phyloP scores from a whole-genome alignment of 1,140 invertebrate species.

The Copidosoma floridanum region DNA sequence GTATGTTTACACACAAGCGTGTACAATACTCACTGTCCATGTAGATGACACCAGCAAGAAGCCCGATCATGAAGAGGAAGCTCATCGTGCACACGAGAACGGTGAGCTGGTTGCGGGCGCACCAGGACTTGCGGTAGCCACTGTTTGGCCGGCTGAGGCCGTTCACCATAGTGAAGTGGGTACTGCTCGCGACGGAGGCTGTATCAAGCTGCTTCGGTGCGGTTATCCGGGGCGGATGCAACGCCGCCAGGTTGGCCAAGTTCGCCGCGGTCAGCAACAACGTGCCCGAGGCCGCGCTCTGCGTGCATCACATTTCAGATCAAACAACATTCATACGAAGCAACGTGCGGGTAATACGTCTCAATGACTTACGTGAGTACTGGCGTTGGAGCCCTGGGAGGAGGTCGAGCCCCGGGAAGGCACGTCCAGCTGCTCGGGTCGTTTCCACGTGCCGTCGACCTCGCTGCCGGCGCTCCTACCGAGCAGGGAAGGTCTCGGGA shows the following conservation, averaged over 20 bases:
- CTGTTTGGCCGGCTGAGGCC: constrained; percentile 66
- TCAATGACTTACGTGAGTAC: constrained; percentile 76
- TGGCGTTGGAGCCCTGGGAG: constrained; percentile 71
- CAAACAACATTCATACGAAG: too few species aligned
- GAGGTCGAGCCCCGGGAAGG: constrained; percentile 67
- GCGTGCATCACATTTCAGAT: too few species aligned
- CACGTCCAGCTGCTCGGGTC: constrained; percentile 48
- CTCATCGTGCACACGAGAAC: constrained; percentile 78
- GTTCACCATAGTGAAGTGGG: constrained; percentile 81
- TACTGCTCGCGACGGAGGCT: constrained; percentile 76
- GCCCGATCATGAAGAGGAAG: constrained; percentile 72
- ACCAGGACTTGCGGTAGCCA: constrained; percentile 64
- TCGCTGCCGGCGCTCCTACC: constrained; percentile 53
- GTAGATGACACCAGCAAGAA: constrained; percentile 68
- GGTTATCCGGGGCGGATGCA: constrained; percentile 59
- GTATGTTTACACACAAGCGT: too few species aligned
- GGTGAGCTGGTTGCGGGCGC: constrained; percentile 73
- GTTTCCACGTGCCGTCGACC: constrained; percentile 50
- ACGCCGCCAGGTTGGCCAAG: constrained; percentile 65
- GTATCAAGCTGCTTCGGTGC: constrained; percentile 59
- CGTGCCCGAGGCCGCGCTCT: constrained; percentile 78
- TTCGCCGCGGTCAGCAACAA: constrained; percentile 75
- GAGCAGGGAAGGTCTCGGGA: constrained; percentile 71
- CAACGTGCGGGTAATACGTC: too few species aligned
- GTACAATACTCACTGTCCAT: constrained; percentile 59